Conservation (phyloP, 2,888 invertebrate genomes). For the Rotaria magnacalcarata region DNA sequence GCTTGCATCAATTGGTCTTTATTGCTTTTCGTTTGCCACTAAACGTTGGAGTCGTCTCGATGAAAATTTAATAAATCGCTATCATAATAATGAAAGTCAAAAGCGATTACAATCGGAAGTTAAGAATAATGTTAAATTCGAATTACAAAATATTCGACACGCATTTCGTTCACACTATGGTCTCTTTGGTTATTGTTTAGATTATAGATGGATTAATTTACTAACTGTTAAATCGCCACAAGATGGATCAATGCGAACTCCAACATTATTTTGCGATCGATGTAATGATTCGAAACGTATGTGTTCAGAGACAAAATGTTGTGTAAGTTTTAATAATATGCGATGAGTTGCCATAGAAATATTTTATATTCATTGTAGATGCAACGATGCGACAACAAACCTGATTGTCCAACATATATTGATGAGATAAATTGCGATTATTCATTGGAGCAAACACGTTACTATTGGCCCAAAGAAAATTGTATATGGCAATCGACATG, state of each 20-base stretch:
- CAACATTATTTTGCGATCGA: neutral
- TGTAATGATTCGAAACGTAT: neutral
- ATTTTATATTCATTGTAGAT: neutral
- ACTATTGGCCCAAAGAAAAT: neutral
- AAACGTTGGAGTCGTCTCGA: neutral
- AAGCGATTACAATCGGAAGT: neutral
- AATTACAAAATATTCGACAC: neutral
- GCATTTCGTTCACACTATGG: conserved; percentile 11
- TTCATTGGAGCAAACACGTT: neutral
- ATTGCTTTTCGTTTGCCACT: neutral
- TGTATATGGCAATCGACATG: conserved; percentile 17
- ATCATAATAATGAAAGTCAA: neutral
- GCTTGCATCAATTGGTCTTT: neutral
- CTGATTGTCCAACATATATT: conserved; percentile 4
- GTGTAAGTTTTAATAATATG: neutral
- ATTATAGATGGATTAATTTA: conserved; percentile 29
- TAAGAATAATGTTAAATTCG: neutral
- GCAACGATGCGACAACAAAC: neutral
- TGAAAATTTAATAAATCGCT: neutral
- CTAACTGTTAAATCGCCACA: neutral
- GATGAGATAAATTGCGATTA: conserved; percentile 10
- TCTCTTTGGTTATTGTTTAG: conserved; percentile 11
- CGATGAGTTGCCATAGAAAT: no score
- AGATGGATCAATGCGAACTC: neutral
- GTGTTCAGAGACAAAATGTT: neutral